Evolutionary conservation across 2,113 vertebrate genomes (phyloP), one percentile per base, ranked within the genome.

Genomic region (Cochlearius cochlearius): DNA sequence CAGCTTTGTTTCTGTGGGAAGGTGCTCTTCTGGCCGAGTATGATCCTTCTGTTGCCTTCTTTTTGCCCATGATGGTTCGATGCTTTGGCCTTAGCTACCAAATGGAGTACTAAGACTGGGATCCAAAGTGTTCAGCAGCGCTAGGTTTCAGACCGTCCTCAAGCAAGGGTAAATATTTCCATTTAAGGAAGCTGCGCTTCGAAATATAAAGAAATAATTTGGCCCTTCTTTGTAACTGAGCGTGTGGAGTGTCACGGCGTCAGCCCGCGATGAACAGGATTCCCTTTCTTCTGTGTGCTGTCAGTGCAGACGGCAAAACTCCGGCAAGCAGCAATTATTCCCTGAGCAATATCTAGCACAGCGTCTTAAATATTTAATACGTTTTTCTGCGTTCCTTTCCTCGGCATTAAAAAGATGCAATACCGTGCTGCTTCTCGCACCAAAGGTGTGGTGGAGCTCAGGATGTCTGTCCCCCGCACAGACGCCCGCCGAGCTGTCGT

Each of bases 351-450:
- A 73, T 92, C 71, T 91, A 69, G 83, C 81, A 74, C 79, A 79
- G 50, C 18, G 45, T 73, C 87, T 94, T 95, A 88, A 94, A 97
- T 94, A 91, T 95, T 97, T 97, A 90, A 97, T 95, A 32, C 30
- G n/a, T 79, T 66, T 25, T 90, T 56, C 80, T 41, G 62, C 34
- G 9, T 94, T 92, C 53, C 64, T 84, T 85, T 91, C 58, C 73
- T 76, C 17, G 3, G 25, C 21, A 39, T 43, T 89, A 49, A 75
- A 38, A 82, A 68, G 74, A n/a, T 38, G 67, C 50, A 77, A 9
- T 20, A 11, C 25, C 29, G 1, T 38, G 10, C 76, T 32, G 76
- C 56, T 90, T 77, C 38, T 9, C 26, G 72, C 72, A 73, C 15
- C 2, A 6, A 17, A 58, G 64, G 52, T n/a, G 83, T 78, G 86